Percentiles rank a stretch among this genome's conserved stretches.
Conservation (phyloP, 2,888 invertebrate species). For the Cremastinae sp. region DNA sequence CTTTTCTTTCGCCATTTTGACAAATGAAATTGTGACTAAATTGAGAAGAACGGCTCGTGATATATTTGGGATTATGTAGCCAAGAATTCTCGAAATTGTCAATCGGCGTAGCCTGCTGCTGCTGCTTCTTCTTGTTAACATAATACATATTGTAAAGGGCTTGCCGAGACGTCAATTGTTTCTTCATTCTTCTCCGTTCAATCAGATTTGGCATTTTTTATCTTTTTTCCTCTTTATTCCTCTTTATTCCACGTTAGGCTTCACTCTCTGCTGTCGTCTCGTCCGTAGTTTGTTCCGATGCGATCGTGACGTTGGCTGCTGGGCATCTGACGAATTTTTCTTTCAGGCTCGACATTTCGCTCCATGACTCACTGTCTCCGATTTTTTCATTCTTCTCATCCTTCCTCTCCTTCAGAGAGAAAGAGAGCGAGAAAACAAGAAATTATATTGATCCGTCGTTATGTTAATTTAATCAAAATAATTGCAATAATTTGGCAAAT, state of each 20-base stretch:
- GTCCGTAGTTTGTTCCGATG: constrained; percentile 65
- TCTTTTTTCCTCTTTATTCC: constrained; percentile 16
- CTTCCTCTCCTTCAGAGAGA: constrained; percentile 30
- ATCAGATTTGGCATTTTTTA: constrained; percentile 63
- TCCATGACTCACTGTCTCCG: constrained; percentile 51
- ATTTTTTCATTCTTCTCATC: constrained; percentile 27
- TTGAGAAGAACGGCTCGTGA: too few relatives aligned
- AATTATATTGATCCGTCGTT: too few relatives aligned
- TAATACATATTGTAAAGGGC: constrained; percentile 64
- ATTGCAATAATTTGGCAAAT: too few relatives aligned
- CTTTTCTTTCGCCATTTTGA: not conserved
- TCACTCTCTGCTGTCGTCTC: constrained; percentile 63
- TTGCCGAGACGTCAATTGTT: constrained; percentile 46
- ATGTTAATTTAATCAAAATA: too few relatives aligned
- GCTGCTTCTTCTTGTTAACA: too few relatives aligned
- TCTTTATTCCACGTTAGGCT: not conserved
- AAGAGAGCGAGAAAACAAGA: constrained; percentile 44
- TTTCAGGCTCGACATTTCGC: constrained; percentile 58
- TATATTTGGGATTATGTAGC: too few relatives aligned
- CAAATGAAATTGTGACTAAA: too few relatives aligned
- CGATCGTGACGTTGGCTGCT: constrained; percentile 50
- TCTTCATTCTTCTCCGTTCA: constrained; percentile 62
- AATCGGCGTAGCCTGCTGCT: constrained; percentile 53
- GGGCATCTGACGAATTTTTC: constrained; percentile 19
- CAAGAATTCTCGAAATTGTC: constrained; percentile 47